Percentiles rank a stretch among this genome's conserved stretches.
Conservation (phyloP, 2,113 vertebrate species). For the Harpagus bidentatus region DNA sequence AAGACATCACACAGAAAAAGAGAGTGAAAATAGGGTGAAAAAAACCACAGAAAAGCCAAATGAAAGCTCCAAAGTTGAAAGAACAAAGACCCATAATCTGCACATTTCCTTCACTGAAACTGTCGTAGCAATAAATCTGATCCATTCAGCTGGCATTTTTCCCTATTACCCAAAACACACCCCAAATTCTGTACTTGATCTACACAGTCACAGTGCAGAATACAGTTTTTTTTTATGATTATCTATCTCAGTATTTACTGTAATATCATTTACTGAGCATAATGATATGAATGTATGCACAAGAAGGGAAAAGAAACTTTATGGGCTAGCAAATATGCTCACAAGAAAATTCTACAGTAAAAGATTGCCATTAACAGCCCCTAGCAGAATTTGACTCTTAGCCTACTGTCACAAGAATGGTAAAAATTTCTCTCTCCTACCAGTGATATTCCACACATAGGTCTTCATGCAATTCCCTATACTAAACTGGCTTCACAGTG, state of each 20-base stretch:
- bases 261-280: neutral
- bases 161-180: neutral
- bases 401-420: neutral
- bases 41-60: neutral
- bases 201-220: neutral
- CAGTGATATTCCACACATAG: fast-evolving
- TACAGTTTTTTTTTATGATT: neutral
- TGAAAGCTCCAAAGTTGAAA: neutral
- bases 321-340: neutral
- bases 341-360: neutral
- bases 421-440: neutral
- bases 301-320: neutral
- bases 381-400: neutral
- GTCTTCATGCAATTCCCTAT: neutral
- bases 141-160: neutral
- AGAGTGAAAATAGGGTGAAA: neutral
- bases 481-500: neutral
- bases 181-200: neutral
- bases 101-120: neutral
- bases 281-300: neutral
- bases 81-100: neutral
- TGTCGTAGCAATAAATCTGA: neutral
- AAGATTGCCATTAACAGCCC: neutral
- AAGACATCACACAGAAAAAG: neutral
- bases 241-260: neutral